Conservation (phyloP, 2,113 vertebrate genomes). For the Hippocampus comes region DNA sequence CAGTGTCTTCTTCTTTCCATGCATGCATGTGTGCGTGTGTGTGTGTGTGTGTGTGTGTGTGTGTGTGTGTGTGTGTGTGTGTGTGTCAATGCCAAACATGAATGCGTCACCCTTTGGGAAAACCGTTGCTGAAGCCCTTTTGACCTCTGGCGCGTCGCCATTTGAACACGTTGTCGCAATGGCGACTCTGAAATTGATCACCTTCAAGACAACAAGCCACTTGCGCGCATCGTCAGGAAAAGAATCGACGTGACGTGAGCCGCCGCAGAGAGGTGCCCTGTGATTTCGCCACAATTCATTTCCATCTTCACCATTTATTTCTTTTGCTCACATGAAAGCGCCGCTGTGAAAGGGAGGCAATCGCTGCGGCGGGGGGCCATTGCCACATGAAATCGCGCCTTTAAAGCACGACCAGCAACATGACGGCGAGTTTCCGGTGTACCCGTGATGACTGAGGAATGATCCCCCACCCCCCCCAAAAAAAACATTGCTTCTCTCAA, state of each 20-base stretch:
- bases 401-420: conserved; percentile 38
- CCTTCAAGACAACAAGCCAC: not conserved
- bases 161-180: conserved; percentile 19
- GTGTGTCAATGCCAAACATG: not conserved
- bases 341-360: conserved; percentile 51
- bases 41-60: conserved; percentile 7
- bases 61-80: conserved; percentile 8
- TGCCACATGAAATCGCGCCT: conserved; percentile 59
- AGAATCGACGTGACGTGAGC: conserved; percentile 12
- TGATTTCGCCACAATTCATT: conserved; percentile 61
- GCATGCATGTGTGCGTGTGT: not conserved
- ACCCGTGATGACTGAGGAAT: conserved; percentile 11
- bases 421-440: conserved; percentile 16
- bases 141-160: not conserved
- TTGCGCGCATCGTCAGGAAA: conserved; percentile 19
- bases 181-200: conserved; percentile 10
- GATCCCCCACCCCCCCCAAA: not conserved
- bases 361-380: conserved; percentile 43
- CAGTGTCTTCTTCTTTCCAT: conserved; percentile 41
- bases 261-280: conserved; percentile 43
- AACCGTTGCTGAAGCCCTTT: conserved; percentile 5
- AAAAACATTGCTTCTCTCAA: not conserved
- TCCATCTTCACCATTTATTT: conserved; percentile 64
- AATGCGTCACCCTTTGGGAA: not conserved
- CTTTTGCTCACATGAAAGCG: conserved; percentile 59